Evolutionary conservation across 2,113 vertebrate species (phyloP).

Genomic region (Rousettus leschenaultii): DNA sequence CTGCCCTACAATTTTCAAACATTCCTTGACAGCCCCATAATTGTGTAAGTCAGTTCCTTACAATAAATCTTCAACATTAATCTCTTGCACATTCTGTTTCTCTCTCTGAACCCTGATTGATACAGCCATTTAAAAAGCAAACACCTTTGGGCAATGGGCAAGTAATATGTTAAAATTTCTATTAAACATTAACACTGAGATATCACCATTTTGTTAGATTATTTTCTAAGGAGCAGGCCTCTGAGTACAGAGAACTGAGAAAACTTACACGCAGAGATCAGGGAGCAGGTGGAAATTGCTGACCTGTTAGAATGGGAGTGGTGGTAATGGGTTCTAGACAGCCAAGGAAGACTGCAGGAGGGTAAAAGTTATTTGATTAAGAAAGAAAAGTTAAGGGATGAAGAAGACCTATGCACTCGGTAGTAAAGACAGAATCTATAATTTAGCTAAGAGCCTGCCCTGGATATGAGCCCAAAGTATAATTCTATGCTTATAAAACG

Average conservation of each 20-base stretch:
- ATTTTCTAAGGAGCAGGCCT: not conserved
- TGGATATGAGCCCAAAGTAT: not conserved
- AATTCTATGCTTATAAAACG: not conserved
- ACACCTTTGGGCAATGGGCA: not conserved
- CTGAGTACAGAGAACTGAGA: not conserved
- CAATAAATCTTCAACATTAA: not conserved
- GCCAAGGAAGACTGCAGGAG: not conserved
- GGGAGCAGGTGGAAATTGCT: not conserved
- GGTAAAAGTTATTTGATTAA: not conserved
- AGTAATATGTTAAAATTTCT: not conserved
- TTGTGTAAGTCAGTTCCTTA: not conserved
- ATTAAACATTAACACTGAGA: not conserved
- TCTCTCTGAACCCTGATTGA: not conserved
- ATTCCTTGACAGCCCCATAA: not conserved
- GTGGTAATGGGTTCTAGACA: not conserved
- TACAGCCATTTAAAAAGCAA: not conserved
- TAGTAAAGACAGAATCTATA: not conserved
- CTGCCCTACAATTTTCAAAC: not conserved
- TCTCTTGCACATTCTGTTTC: not conserved
- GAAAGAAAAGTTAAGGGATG: not conserved
- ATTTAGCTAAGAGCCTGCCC: rapidly evolving
- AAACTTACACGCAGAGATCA: not conserved
- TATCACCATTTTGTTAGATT: not conserved
- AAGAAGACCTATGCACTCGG: not conserved
- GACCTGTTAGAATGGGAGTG: not conserved